Evolutionary conservation across 1,140 invertebrate genomes (phyloP).

Genomic region (Heterodera carotae): DNA sequence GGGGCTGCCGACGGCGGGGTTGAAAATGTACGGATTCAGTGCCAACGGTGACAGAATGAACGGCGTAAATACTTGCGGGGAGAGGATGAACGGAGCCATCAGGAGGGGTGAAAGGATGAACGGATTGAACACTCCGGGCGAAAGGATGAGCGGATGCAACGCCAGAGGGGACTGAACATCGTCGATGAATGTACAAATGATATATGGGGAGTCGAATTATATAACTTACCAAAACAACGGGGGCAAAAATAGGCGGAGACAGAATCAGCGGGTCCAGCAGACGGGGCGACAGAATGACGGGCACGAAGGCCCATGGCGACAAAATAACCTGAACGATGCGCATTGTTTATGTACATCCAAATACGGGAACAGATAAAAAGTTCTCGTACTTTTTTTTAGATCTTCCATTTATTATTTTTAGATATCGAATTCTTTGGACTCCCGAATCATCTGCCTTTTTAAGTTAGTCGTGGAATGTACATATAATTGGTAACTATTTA

Average conservation of each 20-base stretch:
- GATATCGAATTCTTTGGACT: too few relatives aligned
- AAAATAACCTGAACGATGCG: conserved; percentile 28
- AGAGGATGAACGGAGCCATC: conserved; percentile 51
- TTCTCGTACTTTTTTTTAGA: too few relatives aligned
- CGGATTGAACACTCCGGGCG: conserved; percentile 41
- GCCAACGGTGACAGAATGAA: conserved; percentile 52
- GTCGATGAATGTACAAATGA: neutral
- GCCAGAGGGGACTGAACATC: conserved; percentile 44
- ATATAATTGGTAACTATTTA: too few relatives aligned
- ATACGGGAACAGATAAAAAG: too few relatives aligned
- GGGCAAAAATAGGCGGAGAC: conserved; percentile 28
- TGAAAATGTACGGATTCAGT: conserved; percentile 49
- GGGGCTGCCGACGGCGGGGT: conserved; percentile 40
- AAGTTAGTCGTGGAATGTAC: too few relatives aligned
- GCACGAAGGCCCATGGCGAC: conserved; percentile 50
- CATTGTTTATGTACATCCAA: too few relatives aligned
- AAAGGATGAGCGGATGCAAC: conserved; percentile 48
- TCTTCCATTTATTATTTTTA: too few relatives aligned
- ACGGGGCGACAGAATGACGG: conserved; percentile 55
- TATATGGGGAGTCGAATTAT: neutral
- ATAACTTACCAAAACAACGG: conserved; percentile 12
- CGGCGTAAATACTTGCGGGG: conserved; percentile 49
- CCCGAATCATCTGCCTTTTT: too few relatives aligned
- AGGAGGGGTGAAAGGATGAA: conserved; percentile 47
- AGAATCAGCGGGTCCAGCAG: conserved; percentile 39